Percentiles rank a stretch among this genome's conserved stretches.
Evolutionary conservation across 2,888 invertebrate species (phyloP).

Genomic region (Drosophila atripex): DNA sequence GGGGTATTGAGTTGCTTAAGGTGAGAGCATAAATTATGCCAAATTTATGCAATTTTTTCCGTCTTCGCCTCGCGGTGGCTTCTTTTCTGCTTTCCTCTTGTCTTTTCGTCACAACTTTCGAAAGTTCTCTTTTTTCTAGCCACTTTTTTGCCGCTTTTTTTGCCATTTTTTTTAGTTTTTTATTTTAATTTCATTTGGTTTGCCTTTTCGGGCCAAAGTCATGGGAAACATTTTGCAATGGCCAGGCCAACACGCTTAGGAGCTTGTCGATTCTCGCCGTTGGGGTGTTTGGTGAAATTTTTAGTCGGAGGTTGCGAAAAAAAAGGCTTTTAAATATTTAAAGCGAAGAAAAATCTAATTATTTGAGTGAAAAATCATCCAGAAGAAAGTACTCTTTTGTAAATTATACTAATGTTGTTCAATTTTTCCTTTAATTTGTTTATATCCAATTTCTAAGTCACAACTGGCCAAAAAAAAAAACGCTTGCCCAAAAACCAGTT

Average conservation of each 20-base stretch:
- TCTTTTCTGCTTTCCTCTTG: constrained; percentile 28
- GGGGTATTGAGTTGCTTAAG: constrained; percentile 3
- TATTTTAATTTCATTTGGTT: constrained; percentile 16
- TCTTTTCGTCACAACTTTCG: constrained; percentile 56
- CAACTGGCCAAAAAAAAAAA: constrained; percentile 1
- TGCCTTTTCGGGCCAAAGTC: constrained; percentile 35
- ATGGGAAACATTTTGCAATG: constrained; percentile 66
- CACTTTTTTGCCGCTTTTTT: neutral
- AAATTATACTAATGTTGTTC: too few relatives aligned
- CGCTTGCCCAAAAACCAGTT: constrained; percentile 18
- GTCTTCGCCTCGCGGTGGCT: constrained; percentile 4
- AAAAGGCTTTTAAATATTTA: too few relatives aligned
- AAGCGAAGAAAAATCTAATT: too few relatives aligned
- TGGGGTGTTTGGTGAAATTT: constrained; percentile 21
- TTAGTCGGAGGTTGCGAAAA: neutral
- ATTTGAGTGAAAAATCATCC: too few relatives aligned
- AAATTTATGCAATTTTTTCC: constrained; percentile 68
- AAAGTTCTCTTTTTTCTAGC: constrained; percentile 58
- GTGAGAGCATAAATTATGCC: constrained; percentile 56
- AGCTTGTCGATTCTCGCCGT: constrained; percentile 24
- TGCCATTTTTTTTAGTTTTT: neutral
- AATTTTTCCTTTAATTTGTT: too few relatives aligned
- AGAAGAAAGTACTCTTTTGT: too few relatives aligned
- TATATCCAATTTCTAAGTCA: constrained; percentile 17
- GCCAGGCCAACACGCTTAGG: constrained; percentile 35